These are phyloP conservation scores for Drosophila kurseongensis DNA, from an alignment of 1,140 invertebrate species.

Conservation along the genomic window DNA sequence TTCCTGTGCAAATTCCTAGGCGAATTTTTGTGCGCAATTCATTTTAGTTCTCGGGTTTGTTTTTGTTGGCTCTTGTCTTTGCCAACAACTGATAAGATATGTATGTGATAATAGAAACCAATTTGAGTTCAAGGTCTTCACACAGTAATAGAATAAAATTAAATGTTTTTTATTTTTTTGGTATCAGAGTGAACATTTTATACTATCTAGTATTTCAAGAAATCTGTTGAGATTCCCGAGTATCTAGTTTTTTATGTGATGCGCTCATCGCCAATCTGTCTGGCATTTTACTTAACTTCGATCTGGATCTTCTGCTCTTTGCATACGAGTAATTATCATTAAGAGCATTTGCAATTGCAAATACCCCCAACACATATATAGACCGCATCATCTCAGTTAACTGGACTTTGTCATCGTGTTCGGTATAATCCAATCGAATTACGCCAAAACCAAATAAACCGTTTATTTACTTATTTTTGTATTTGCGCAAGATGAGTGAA, in stretches of 20 bases:
- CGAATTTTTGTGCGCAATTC: slow-evolving; percentile 56
- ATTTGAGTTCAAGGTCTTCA: slow-evolving; percentile 71
- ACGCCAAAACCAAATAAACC: slow-evolving; percentile 6
- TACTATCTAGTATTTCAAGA: slow-evolving; percentile 9
- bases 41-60: slow-evolving; percentile 26
- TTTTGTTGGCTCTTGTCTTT: slow-evolving; percentile 57
- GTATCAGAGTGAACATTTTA: slow-evolving; percentile 40
- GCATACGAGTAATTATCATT: slow-evolving; percentile 40
- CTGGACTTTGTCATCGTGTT: slow-evolving; percentile 9
- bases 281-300: slow-evolving; percentile 61
- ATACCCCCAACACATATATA: background rate
- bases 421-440: slow-evolving; percentile 26
- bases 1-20: slow-evolving; percentile 17
- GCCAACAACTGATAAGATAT: slow-evolving; percentile 63
- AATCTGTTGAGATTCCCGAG: slow-evolving; percentile 12
- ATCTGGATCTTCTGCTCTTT: slow-evolving; percentile 56
- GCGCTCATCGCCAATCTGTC: slow-evolving; percentile 46
- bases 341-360: slow-evolving; percentile 33
- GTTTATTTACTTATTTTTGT: background rate
- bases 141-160: slow-evolving; percentile 51
- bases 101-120: slow-evolving; percentile 59
- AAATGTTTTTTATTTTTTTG: slow-evolving; percentile 10
- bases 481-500: background rate
- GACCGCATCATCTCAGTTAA: slow-evolving; percentile 8
- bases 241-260: slow-evolving; percentile 1